Evolutionary conservation across 2,113 vertebrate genomes (phyloP).

Genomic region (Hyla sarda): DNA sequence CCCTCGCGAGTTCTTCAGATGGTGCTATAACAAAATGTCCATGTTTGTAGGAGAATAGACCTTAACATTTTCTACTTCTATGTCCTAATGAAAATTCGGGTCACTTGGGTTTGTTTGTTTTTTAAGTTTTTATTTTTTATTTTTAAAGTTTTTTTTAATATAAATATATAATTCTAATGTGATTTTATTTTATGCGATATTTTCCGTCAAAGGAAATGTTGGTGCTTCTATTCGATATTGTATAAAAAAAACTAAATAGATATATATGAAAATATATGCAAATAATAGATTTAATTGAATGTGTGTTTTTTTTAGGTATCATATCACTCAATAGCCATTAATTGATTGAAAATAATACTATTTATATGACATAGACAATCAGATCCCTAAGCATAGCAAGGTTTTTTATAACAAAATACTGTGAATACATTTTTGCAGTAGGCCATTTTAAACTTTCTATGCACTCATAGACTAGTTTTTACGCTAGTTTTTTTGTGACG

Average conservation of each 20-base stretch:
- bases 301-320: conserved; percentile 12
- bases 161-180: background rate
- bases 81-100: background rate
- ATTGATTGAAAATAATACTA: conserved; percentile 28
- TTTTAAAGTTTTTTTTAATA: background rate
- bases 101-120: background rate
- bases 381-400: conserved; percentile 10
- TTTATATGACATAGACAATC: conserved; percentile 55
- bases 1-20: background rate
- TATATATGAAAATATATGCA: conserved; percentile 44
- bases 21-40: conserved; percentile 16
- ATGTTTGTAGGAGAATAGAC: background rate
- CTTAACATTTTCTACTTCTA: background rate
- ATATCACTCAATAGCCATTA: conserved; percentile 42
- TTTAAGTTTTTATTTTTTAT: background rate
- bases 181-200: background rate
- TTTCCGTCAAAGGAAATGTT: conserved; percentile 47
- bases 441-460: conserved; percentile 44
- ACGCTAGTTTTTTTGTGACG: background rate
- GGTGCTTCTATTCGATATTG: conserved; percentile 56
- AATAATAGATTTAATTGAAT: conserved; percentile 50
- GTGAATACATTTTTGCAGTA: conserved; percentile 32
- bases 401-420: conserved; percentile 12
- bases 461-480: background rate
- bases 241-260: conserved; percentile 1